These are phyloP conservation scores for Xylota sylvarum DNA, from an alignment of 2,888 invertebrate species.

Conservation along the genomic window DNA sequence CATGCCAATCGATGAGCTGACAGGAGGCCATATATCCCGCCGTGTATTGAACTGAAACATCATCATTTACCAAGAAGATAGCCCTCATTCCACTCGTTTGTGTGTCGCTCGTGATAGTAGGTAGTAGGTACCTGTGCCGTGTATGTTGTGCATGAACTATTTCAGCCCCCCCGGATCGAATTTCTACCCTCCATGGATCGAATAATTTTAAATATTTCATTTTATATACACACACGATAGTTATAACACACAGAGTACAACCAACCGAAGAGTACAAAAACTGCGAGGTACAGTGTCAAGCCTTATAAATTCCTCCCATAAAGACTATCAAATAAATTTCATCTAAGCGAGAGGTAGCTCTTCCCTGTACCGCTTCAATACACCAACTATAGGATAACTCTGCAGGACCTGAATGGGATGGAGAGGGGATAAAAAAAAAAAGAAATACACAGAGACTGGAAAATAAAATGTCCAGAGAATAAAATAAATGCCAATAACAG, in stretches of 20 bases:
- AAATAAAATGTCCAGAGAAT: slow-evolving; percentile 69
- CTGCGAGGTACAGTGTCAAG: slow-evolving; percentile 56
- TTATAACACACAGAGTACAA: slow-evolving; percentile 9
- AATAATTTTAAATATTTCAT: slow-evolving; percentile 71
- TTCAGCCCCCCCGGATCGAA: neutral
- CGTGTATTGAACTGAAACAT: slow-evolving; percentile 67
- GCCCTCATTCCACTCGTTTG: slow-evolving; percentile 33
- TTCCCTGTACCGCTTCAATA: too few species aligned
- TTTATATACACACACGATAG: slow-evolving; percentile 41
- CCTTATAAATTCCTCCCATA: slow-evolving; percentile 68
- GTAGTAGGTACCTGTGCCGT: neutral
- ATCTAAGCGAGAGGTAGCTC: slow-evolving; percentile 57
- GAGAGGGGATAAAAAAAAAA: slow-evolving; percentile 7
- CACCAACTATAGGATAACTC: slow-evolving; percentile 28
- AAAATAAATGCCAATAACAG: slow-evolving; percentile 76
- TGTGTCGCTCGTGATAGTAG: slow-evolving; percentile 32
- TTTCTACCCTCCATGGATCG: neutral
- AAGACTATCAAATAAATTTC: slow-evolving; percentile 70
- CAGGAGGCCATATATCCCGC: slow-evolving; percentile 65
- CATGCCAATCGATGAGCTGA: slow-evolving; percentile 64
- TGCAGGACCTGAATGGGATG: slow-evolving; percentile 25
- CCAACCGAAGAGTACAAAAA: slow-evolving; percentile 20
- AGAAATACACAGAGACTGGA: slow-evolving; percentile 6
- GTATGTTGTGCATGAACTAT: slow-evolving; percentile 7
- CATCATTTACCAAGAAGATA: slow-evolving; percentile 68